A percentile compares a stretch with the other conserved stretches of the same genome.
These are phyloP conservation scores for Marmota monax DNA, from an alignment of 2,113 vertebrate species.

Conservation along the genomic window DNA sequence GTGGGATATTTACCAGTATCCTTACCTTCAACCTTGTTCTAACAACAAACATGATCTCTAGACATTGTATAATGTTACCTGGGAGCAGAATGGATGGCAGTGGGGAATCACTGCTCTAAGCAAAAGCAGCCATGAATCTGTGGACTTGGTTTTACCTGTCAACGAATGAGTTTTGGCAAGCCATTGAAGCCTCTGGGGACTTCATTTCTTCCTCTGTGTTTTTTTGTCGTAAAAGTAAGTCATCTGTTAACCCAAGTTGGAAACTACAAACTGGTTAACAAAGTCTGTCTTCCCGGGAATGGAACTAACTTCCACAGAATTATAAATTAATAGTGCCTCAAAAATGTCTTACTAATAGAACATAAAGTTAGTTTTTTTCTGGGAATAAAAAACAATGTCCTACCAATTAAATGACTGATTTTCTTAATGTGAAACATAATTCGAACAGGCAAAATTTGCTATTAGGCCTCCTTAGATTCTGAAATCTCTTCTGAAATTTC, in stretches of 20 bases:
- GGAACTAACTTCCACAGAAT: constrained; percentile 62
- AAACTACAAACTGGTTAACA: constrained; percentile 64
- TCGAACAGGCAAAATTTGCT: constrained; percentile 22
- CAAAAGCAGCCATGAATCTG: not conserved
- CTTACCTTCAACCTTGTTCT: not conserved
- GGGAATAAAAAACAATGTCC: not conserved
- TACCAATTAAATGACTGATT: constrained; percentile 39
- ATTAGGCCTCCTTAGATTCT: constrained; percentile 29
- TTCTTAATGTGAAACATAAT: constrained; percentile 59
- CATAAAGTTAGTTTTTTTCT: constrained; percentile 61
- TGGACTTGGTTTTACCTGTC: not conserved
- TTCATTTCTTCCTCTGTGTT: not conserved
- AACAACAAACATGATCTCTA: not conserved
- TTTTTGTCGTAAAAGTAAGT: not conserved
- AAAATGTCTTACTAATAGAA: constrained; percentile 71
- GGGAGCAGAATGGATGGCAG: not conserved
- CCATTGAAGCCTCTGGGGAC: not conserved
- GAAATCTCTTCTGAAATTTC: constrained; percentile 35
- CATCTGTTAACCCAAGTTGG: constrained; percentile 4
- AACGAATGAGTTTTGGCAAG: not conserved
- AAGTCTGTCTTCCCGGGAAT: constrained; percentile 60
- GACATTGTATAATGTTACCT: not conserved
- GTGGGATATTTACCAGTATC: not conserved
- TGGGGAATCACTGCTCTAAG: not conserved
- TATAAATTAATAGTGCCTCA: constrained; percentile 70